A percentile compares a stretch with the other conserved stretches of the same genome.
Evolutionary conservation across 2,888 invertebrate genomes (phyloP).

Genomic region (Glaucopsyche alexis): DNA sequence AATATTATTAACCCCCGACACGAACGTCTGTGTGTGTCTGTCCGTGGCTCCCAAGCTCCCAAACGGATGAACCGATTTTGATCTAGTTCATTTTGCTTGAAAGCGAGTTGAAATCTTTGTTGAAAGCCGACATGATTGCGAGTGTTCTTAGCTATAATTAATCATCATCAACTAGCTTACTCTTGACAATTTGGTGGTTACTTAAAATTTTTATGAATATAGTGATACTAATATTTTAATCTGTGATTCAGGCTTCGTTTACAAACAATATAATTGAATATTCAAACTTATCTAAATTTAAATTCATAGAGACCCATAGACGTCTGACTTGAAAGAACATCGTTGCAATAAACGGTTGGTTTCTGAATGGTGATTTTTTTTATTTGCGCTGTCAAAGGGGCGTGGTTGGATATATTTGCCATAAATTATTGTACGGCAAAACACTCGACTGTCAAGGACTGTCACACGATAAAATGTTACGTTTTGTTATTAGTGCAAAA

Average conservation of each 20-base stretch:
- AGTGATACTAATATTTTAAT: no score
- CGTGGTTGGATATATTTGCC: slow-evolving; percentile 54
- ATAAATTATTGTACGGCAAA: slow-evolving; percentile 63
- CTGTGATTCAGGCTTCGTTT: not conserved
- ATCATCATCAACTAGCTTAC: no score
- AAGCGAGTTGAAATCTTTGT: no score
- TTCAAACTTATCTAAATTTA: not conserved
- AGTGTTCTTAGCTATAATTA: no score
- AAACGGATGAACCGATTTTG: no score
- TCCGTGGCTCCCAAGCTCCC: no score
- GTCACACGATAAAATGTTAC: slow-evolving; percentile 42
- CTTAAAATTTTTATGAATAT: no score
- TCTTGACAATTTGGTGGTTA: no score
- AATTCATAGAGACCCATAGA: not conserved
- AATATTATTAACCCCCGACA: no score
- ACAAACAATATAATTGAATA: not conserved
- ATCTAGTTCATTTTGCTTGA: no score
- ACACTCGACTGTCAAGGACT: slow-evolving; percentile 47
- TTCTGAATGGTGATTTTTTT: slow-evolving; percentile 50
- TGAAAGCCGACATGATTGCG: no score
- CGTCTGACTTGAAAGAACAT: slow-evolving; percentile 8
- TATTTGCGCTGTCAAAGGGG: slow-evolving; percentile 47
- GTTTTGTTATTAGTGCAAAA: slow-evolving; percentile 26
- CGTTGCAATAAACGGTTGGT: slow-evolving; percentile 26
- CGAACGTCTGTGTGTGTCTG: no score